Conservation (phyloP, 1,140 invertebrate genomes). For the Tigriopus japonicus region DNA sequence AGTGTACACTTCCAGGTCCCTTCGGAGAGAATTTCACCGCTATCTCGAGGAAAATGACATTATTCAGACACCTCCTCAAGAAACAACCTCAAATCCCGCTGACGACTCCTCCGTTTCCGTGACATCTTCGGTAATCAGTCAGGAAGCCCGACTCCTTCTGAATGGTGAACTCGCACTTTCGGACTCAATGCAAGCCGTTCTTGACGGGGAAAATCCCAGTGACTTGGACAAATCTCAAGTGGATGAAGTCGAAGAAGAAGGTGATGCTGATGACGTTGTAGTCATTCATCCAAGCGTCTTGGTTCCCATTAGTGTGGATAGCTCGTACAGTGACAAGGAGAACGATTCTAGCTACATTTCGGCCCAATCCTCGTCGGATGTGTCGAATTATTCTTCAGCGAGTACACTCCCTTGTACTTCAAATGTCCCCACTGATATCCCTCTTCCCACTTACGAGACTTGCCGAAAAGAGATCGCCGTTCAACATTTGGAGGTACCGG, state of each 20-base stretch:
- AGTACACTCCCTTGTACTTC: background rate
- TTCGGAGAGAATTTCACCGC: background rate
- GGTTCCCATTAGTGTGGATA: background rate
- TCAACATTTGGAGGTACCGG: background rate
- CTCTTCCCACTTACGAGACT: no score
- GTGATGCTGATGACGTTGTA: background rate
- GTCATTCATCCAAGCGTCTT: background rate
- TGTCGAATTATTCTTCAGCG: background rate
- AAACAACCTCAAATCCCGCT: background rate
- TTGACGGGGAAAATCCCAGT: background rate
- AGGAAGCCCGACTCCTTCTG: background rate
- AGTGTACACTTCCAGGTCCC: background rate
- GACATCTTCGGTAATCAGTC: background rate
- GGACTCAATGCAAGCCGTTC: background rate
- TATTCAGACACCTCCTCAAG: background rate
- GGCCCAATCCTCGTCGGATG: no score
- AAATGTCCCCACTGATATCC: background rate
- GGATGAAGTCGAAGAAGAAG: background rate
- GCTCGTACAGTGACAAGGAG: background rate
- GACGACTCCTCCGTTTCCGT: background rate
- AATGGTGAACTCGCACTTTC: conserved; percentile 3
- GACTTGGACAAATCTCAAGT: background rate
- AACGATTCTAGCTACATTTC: no score
- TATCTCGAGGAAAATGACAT: conserved; percentile 1
- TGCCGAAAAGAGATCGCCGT: no score